These are phyloP conservation scores for Antheraea mylitta DNA, from an alignment of 1,140 invertebrate genomes.

Conservation along the genomic window DNA sequence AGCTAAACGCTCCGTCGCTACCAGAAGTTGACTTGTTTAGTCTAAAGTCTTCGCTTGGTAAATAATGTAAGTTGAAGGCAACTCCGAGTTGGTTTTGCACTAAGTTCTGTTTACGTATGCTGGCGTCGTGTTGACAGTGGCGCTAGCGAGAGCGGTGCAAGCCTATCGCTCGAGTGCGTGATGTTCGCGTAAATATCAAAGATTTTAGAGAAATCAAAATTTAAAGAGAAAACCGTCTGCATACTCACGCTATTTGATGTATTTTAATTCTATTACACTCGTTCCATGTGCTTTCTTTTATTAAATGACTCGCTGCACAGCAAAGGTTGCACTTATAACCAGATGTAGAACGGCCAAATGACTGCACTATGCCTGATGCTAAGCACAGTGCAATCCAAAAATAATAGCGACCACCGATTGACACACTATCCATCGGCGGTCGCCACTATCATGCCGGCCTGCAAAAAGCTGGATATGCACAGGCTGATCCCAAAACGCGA, in stretches of 20 bases:
- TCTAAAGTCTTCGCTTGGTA: slow-evolving; percentile 51
- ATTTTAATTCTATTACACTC: not conserved
- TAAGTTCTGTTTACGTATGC: slow-evolving; percentile 57
- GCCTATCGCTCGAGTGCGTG: slow-evolving; percentile 22
- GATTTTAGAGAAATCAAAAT: slow-evolving; percentile 42
- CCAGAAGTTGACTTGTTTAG: slow-evolving; percentile 52
- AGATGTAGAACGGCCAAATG: too few species aligned
- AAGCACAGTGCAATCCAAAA: too few species aligned
- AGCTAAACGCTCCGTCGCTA: slow-evolving; percentile 35
- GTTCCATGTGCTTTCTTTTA: not conserved
- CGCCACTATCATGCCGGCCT: too few species aligned
- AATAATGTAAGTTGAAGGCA: slow-evolving; percentile 55
- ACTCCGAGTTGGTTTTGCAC: slow-evolving; percentile 49
- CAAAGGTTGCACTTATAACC: too few species aligned
- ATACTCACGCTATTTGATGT: not conserved
- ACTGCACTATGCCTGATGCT: too few species aligned
- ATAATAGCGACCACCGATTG: too few species aligned
- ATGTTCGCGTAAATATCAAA: slow-evolving; percentile 30
- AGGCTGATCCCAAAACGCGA: too few species aligned
- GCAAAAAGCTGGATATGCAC: too few species aligned
- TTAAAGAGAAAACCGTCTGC: slow-evolving; percentile 27
- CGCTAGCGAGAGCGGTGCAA: slow-evolving; percentile 20
- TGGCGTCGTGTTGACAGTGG: slow-evolving; percentile 51
- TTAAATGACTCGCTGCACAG: not conserved
- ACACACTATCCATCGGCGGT: too few species aligned